phyloP scores from a whole-genome alignment of 2,888 invertebrate genomes.

The Pristionchus exspectatus region DNA sequence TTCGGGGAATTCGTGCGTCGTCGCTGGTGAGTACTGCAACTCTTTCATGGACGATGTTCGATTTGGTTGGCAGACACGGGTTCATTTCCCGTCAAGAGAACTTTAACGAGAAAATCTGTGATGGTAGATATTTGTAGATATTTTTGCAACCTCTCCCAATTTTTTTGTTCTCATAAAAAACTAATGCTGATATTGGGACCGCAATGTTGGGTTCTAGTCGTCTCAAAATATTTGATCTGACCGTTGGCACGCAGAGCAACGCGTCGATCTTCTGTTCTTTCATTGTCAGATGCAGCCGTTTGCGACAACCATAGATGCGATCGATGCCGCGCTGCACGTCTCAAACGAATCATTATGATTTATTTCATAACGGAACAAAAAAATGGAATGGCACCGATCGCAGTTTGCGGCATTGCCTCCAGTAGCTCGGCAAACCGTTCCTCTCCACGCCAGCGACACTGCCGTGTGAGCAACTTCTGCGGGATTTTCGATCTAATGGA shows the following conservation, averaged over 20 bases:
- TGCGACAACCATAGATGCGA: not conserved
- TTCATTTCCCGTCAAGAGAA: too few relatives aligned
- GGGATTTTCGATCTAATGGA: not conserved
- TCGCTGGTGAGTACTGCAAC: not conserved
- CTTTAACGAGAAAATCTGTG: too few relatives aligned
- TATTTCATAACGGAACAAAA: not conserved
- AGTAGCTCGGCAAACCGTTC: not conserved
- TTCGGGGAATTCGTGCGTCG: not conserved
- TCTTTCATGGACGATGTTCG: too few relatives aligned
- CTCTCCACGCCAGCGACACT: not conserved
- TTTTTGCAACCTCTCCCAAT: too few relatives aligned
- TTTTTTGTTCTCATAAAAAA: too few relatives aligned
- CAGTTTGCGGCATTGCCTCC: not conserved
- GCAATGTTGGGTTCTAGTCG: too few relatives aligned
- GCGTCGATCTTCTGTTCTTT: not conserved
- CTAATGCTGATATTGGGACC: too few relatives aligned
- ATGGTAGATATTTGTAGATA: too few relatives aligned
- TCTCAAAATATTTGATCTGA: not conserved
- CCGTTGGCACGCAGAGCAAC: not conserved
- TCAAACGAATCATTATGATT: not conserved
- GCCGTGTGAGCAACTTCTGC: not conserved
- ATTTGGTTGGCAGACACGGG: too few relatives aligned
- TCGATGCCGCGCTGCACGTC: conserved; percentile 16
- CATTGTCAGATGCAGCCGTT: not conserved
- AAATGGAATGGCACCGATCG: not conserved